Conservation (phyloP, 2,113 vertebrate genomes). For the Scalopus aquaticus region DNA sequence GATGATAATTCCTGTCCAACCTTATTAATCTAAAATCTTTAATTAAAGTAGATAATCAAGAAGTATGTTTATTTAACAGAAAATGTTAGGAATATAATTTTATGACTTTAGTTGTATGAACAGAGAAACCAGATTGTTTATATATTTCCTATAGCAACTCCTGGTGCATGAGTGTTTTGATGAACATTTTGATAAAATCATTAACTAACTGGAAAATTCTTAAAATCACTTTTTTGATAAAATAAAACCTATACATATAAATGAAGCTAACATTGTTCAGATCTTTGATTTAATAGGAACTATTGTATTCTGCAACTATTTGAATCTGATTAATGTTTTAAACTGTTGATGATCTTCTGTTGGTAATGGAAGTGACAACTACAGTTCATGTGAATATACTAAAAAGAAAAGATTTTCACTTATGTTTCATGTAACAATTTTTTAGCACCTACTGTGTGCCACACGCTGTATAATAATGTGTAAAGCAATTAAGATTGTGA, state of each 20-base stretch:
- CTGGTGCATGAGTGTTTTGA: not conserved
- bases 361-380: not conserved
- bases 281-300: not conserved
- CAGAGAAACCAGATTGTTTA: not conserved
- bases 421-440: not conserved
- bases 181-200: constrained; percentile 19
- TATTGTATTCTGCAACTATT: not conserved
- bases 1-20: constrained; percentile 7
- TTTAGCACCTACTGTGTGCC: not conserved
- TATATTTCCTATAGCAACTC: not conserved
- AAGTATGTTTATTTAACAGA: constrained; percentile 54
- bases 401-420: not conserved
- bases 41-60: constrained; percentile 52
- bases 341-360: not conserved
- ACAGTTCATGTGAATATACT: not conserved
- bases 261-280: not conserved
- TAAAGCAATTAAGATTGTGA: not conserved
- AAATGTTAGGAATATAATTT: constrained; percentile 44
- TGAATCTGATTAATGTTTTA: not conserved
- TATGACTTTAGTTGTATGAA: not conserved
- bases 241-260: not conserved
- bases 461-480: not conserved
- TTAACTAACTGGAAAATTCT: not conserved
- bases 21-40: constrained; percentile 55
- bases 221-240: not conserved